Evolutionary conservation across 37 sponge, comb jelly and placozoan genomes (phyloP).

Genomic region (Oopsacas minuta): DNA sequence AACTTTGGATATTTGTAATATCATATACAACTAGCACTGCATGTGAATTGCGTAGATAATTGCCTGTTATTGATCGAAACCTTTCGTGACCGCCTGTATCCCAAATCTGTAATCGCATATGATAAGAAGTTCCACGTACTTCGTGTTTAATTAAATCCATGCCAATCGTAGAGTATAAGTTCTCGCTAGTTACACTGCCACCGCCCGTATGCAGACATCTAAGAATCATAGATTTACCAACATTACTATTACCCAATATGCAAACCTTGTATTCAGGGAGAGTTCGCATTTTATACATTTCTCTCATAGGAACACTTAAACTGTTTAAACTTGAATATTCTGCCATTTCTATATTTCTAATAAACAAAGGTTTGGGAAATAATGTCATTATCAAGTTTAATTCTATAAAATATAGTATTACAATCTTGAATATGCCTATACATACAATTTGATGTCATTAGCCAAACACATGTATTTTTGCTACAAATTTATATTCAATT

Average conservation of each 20-base stretch:
- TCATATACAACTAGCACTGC: background rate
- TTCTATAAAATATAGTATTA: background rate
- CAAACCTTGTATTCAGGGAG: background rate
- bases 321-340: background rate
- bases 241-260: background rate
- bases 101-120: background rate
- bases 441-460: too few species aligned
- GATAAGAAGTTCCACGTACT: background rate
- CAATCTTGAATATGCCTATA: background rate
- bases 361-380: too few species aligned
- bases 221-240: background rate
- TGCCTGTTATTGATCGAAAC: background rate
- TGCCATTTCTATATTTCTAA: background rate
- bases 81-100: constrained; percentile 7
- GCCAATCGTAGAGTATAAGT: background rate
- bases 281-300: background rate
- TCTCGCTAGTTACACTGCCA: background rate
- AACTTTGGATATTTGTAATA: background rate
- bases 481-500: too few species aligned
- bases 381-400: too few species aligned
- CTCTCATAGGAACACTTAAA: constrained; percentile 3
- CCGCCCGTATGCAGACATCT: background rate
- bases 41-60: constrained; percentile 1
- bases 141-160: constrained; percentile 10
- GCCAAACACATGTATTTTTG: too few species aligned